Evolutionary conservation across 2,888 invertebrate genomes (phyloP).

Genomic region (Ecdyonurus torrentis): DNA sequence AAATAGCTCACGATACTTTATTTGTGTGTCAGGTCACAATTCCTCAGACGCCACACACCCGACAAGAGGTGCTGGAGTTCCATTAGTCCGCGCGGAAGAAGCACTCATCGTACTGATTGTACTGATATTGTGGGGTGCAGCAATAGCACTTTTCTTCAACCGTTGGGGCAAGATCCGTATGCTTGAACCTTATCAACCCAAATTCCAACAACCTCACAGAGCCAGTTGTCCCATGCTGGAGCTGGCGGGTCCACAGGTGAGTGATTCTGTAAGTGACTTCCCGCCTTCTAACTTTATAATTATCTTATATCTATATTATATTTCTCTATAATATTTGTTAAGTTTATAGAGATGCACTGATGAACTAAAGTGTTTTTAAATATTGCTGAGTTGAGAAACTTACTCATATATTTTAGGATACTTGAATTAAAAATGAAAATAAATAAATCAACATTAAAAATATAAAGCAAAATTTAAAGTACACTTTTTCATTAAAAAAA

Average conservation of each 20-base stretch:
- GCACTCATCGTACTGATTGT: slow-evolving; percentile 71
- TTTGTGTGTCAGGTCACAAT: neutral
- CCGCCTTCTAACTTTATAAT: too few relatives aligned
- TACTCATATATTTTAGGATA: too few relatives aligned
- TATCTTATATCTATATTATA: too few relatives aligned
- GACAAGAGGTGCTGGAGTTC: neutral
- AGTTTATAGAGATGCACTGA: too few relatives aligned
- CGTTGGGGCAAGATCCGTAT: slow-evolving; percentile 90
- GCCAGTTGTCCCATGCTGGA: slow-evolving; percentile 36
- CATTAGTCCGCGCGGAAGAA: slow-evolving; percentile 66
- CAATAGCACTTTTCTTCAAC: slow-evolving; percentile 81
- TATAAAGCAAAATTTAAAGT: too few relatives aligned
- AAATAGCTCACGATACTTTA: neutral
- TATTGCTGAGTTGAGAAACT: too few relatives aligned
- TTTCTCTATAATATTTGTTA: too few relatives aligned
- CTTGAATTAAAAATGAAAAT: too few relatives aligned
- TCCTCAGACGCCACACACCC: neutral
- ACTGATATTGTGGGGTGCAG: slow-evolving; percentile 72
- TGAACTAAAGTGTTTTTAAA: too few relatives aligned
- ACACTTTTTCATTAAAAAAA: too few relatives aligned
- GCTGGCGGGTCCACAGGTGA: slow-evolving; percentile 27
- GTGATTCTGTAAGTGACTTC: too few relatives aligned
- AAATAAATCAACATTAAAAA: too few relatives aligned
- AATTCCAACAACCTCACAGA: slow-evolving; percentile 40
- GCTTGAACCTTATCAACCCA: slow-evolving; percentile 81